phyloP scores from a whole-genome alignment of 2,888 invertebrate genomes.

The Matsumyia berberina region DNA sequence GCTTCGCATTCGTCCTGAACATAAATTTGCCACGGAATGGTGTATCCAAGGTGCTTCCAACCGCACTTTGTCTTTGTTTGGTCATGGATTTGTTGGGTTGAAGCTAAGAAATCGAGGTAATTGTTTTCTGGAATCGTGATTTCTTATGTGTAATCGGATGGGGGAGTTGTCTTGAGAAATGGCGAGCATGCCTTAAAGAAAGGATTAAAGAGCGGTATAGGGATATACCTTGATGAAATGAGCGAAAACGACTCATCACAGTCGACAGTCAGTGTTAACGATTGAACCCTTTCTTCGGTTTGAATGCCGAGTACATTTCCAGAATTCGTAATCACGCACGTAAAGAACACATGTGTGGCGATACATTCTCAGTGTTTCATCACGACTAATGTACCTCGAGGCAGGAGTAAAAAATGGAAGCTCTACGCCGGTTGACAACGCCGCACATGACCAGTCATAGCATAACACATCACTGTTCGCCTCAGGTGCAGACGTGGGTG shows the following conservation, averaged over 20 bases:
- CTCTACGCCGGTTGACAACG: not conserved
- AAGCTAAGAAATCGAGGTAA: slow-evolving; percentile 35
- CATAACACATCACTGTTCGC: slow-evolving; percentile 1
- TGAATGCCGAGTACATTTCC: slow-evolving; percentile 26
- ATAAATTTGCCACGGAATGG: slow-evolving; percentile 50
- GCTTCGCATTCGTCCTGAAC: slow-evolving; percentile 59
- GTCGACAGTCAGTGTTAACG: not conserved
- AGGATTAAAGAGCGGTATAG: not conserved
- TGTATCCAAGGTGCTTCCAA: slow-evolving; percentile 46
- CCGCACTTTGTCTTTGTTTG: slow-evolving; percentile 59
- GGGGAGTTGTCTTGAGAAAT: not conserved
- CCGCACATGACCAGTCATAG: not conserved
- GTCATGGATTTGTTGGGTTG: slow-evolving; percentile 26
- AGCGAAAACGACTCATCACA: not conserved
- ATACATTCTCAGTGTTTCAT: slow-evolving; percentile 43
- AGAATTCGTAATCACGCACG: slow-evolving; percentile 64
- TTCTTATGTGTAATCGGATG: not conserved
- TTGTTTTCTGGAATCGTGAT: slow-evolving; percentile 55
- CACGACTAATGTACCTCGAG: slow-evolving; percentile 28
- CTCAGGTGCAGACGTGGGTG: slow-evolving; percentile 53
- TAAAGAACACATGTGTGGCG: slow-evolving; percentile 41
- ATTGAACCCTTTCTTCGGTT: slow-evolving; percentile 3
- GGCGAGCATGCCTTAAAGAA: not conserved
- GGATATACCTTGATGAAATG: too few relatives aligned
- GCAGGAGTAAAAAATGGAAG: slow-evolving; percentile 4